A percentile compares a stretch with the other conserved stretches of the same genome.
Conservation (phyloP, 53 echinoderm and acorn worm species). For the Henricia sp. region DNA sequence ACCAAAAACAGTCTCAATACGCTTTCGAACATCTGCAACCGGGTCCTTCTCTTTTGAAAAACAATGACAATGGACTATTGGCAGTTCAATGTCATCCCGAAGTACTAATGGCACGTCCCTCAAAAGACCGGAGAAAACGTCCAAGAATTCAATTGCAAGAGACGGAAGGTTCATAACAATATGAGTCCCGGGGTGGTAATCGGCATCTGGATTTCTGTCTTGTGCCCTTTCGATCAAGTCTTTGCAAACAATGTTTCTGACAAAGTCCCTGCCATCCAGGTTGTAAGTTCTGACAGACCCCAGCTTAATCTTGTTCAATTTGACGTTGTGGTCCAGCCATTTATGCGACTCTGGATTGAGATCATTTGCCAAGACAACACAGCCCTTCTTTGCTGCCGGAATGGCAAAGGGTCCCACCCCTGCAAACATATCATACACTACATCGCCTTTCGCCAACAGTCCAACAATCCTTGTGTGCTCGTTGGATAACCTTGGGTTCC, state of each 20-base stretch:
- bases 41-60: conserved; percentile 82
- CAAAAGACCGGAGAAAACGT: conserved; percentile 73
- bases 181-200: conserved; percentile 47
- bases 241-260: conserved; percentile 65
- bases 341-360: conserved; percentile 91
- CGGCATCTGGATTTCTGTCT: not conserved
- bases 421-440: conserved; percentile 91
- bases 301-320: conserved; percentile 75
- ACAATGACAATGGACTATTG: conserved; percentile 87
- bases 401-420: conserved; percentile 97
- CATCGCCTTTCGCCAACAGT: conserved; percentile 47
- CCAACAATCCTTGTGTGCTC: conserved; percentile 85
- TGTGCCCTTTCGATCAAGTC: conserved; percentile 60
- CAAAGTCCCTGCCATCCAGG: conserved; percentile 86
- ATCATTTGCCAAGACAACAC: conserved; percentile 84
- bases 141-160: conserved; percentile 88
- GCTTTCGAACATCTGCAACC: conserved; percentile 62
- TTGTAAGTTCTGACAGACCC: conserved; percentile 63
- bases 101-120: conserved; percentile 39
- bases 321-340: conserved; percentile 82
- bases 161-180: conserved; percentile 96
- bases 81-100: conserved; percentile 46
- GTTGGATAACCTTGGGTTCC: conserved; percentile 91
- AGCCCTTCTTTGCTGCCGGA: conserved; percentile 88
- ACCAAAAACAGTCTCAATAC: conserved; percentile 66